phyloP scores from a whole-genome alignment of 2,797 vertebrate genomes.

The Muscicapa striata region DNA sequence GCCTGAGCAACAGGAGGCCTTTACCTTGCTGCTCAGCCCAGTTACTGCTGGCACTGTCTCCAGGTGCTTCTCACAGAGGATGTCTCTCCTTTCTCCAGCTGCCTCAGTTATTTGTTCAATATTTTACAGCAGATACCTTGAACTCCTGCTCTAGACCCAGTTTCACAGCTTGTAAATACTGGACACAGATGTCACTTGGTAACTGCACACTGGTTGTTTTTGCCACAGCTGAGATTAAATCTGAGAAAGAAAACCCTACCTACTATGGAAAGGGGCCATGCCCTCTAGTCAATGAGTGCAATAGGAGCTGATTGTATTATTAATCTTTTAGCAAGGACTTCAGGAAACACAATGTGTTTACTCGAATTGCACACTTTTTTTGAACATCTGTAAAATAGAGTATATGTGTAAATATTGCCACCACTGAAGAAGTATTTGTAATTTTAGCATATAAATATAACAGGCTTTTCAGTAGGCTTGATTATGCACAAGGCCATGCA shows the following conservation, averaged over 20 bases:
- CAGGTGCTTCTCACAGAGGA: constrained; percentile 7
- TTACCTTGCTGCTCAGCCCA: background rate
- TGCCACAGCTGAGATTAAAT: background rate
- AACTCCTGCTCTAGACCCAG: constrained; percentile 46
- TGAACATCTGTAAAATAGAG: constrained; percentile 72
- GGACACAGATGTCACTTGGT: constrained; percentile 25
- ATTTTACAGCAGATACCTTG: constrained; percentile 20
- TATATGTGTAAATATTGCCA: constrained; percentile 76
- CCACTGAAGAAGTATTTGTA: constrained; percentile 68
- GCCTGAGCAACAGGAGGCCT: accelerated
- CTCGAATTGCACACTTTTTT: constrained; percentile 76
- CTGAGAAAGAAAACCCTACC: constrained; percentile 33
- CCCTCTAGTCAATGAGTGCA: constrained; percentile 75
- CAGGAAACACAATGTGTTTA: constrained; percentile 72
- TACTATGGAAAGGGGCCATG: constrained; percentile 40
- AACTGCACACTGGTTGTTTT: constrained; percentile 17
- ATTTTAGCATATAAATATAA: constrained; percentile 63
- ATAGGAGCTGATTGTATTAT: constrained; percentile 77
- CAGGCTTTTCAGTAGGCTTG: constrained; percentile 13
- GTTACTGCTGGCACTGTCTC: background rate
- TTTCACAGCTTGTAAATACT: constrained; percentile 9
- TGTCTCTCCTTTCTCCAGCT: background rate
- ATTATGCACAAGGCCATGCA: background rate
- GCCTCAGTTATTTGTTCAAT: background rate
- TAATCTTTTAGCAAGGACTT: constrained; percentile 67